Evolutionary conservation across 2,888 invertebrate genomes (phyloP).

Genomic region (Epirrita christyi): DNA sequence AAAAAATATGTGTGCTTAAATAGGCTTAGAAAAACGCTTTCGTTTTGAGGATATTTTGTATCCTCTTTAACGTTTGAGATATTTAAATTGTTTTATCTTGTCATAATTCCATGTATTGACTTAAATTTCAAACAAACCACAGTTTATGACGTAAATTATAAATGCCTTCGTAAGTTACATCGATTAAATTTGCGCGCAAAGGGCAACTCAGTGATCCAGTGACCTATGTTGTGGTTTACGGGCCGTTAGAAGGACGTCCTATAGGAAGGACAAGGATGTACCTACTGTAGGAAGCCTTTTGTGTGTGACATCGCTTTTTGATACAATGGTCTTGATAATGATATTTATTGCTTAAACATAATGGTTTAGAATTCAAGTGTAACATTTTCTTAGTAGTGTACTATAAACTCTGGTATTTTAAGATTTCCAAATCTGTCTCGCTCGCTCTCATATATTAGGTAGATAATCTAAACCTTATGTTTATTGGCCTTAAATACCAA

Average conservation of each 20-base stretch:
- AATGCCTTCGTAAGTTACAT: neutral
- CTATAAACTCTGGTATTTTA: too few relatives aligned
- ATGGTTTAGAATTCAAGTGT: slow-evolving; percentile 1
- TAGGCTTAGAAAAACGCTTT: too few relatives aligned
- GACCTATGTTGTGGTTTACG: slow-evolving; percentile 24
- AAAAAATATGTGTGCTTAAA: too few relatives aligned
- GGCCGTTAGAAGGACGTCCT: slow-evolving; percentile 8
- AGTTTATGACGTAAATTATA: neutral
- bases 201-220: slow-evolving; percentile 6
- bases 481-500: too few relatives aligned
- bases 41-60: too few relatives aligned
- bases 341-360: slow-evolving; percentile 2
- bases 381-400: neutral
- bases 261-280: slow-evolving; percentile 5
- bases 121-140: neutral
- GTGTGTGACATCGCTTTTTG: neutral
- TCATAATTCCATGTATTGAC: neutral
- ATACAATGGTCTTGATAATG: slow-evolving; percentile 6
- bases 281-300: slow-evolving; percentile 9
- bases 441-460: too few relatives aligned
- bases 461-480: too few relatives aligned
- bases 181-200: neutral
- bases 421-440: too few relatives aligned
- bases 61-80: too few relatives aligned
- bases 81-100: too few relatives aligned